Conservation (phyloP, 2,888 invertebrate genomes). For the Himalopsyche japonica region DNA sequence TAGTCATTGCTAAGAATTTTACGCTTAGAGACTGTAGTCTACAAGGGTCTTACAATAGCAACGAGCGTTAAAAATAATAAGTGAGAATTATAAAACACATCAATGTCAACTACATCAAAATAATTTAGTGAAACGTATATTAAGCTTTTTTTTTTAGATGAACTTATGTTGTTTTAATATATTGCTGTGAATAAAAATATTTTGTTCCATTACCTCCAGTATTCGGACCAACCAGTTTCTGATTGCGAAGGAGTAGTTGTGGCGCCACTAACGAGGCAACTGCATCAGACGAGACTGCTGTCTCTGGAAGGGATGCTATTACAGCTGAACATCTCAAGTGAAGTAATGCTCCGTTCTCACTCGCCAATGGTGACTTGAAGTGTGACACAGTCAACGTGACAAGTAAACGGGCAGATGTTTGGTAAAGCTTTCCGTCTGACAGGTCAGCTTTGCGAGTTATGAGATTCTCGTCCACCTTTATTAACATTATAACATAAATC, state of each 20-base stretch:
- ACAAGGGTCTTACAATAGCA: no score
- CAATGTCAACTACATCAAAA: no score
- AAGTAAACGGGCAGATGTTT: slow-evolving; percentile 9
- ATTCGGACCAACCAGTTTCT: slow-evolving; percentile 22
- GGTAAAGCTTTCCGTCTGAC: slow-evolving; percentile 3
- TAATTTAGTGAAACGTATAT: no score
- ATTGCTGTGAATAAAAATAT: not conserved
- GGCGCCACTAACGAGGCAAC: slow-evolving; percentile 35
- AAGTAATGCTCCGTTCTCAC: not conserved
- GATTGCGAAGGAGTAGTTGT: slow-evolving; percentile 29
- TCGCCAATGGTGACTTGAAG: slow-evolving; percentile 1
- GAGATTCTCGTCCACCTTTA: slow-evolving; percentile 17
- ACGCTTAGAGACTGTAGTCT: no score
- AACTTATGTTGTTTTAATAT: no score
- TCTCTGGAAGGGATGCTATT: not conserved
- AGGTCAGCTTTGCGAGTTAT: slow-evolving; percentile 9
- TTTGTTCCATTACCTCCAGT: not conserved
- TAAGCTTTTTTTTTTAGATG: no score
- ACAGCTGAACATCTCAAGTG: slow-evolving; percentile 6
- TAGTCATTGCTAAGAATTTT: no score
- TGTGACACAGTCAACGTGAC: slow-evolving; percentile 4
- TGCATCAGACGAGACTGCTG: not conserved
- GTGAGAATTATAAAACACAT: no score
- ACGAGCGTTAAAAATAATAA: no score
- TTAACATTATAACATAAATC: no score